A percentile compares a stretch with the other conserved stretches of the same genome.
Conservation (phyloP, 2,888 invertebrate species). For the Chouioia cunea region DNA sequence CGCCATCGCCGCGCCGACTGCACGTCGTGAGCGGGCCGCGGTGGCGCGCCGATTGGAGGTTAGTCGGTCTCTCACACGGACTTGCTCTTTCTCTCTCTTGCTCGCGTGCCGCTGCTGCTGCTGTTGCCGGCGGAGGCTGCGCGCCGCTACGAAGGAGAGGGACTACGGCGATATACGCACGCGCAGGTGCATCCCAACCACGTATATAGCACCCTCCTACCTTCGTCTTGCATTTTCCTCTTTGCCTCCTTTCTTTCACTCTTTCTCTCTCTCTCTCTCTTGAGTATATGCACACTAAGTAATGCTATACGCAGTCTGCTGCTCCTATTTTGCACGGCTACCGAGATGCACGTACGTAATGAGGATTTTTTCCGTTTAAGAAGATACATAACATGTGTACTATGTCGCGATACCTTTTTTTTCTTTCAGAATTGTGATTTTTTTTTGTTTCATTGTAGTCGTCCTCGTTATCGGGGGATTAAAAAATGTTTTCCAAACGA, state of each 20-base stretch:
- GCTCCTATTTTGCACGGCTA: no score
- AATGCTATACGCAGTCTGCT: no score
- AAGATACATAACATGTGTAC: no score
- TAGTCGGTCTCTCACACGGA: conserved; percentile 64
- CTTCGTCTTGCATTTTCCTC: conserved; percentile 19
- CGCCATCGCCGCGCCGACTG: conserved; percentile 15
- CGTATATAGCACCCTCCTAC: conserved; percentile 18
- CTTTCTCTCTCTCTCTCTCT: conserved; percentile 3
- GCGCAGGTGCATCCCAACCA: conserved; percentile 4
- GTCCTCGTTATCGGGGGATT: no score
- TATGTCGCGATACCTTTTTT: no score
- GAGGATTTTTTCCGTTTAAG: no score
- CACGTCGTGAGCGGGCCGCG: conserved; percentile 50
- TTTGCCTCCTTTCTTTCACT: neutral
- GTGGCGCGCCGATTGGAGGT: conserved; percentile 58
- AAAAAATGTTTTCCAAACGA: no score
- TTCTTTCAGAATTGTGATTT: no score
- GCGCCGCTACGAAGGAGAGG: conserved; percentile 64
- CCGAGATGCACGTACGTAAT: no score
- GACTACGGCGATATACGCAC: conserved; percentile 39
- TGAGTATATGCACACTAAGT: neutral
- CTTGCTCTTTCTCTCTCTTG: conserved; percentile 42
- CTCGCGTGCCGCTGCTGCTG: conserved; percentile 65
- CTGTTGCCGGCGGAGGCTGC: conserved; percentile 56
- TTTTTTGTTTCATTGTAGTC: no score